A percentile compares a stretch with the other conserved stretches of the same genome.
Evolutionary conservation across 1,140 invertebrate species (phyloP).

Genomic region (Drosophila oshimai): DNA sequence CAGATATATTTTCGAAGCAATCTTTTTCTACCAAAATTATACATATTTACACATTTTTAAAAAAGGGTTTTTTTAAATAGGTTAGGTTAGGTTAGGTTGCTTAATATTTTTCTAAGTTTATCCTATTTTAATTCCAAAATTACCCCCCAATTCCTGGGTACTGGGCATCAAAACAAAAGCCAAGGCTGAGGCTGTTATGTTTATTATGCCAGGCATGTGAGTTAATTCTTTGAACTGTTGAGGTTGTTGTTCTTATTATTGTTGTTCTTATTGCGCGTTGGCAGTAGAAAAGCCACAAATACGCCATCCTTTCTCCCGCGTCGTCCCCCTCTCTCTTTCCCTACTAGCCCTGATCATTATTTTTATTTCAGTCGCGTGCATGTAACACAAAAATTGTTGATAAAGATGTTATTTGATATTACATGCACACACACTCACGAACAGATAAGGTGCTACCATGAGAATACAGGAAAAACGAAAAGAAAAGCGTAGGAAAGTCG

Average conservation of each 20-base stretch:
- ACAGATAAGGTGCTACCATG: constrained; percentile 21
- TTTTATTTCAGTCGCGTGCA: constrained; percentile 70
- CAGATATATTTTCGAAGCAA: too few relatives aligned
- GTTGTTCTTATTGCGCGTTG: not conserved
- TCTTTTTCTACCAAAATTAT: too few relatives aligned
- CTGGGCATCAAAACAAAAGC: constrained; percentile 38
- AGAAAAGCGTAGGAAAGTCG: not conserved
- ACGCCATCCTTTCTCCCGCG: not conserved
- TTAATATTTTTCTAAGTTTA: too few relatives aligned
- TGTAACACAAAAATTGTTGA: constrained; percentile 54
- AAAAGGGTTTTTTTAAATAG: too few relatives aligned
- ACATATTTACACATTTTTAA: too few relatives aligned
- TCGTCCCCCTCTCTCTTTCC: not conserved
- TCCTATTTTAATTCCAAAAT: too few relatives aligned
- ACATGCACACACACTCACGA: not conserved
- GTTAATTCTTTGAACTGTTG: constrained; percentile 69
- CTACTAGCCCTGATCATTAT: constrained; percentile 48
- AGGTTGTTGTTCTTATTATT: constrained; percentile 10
- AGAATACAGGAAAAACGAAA: not conserved
- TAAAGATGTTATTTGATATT: constrained; percentile 45
- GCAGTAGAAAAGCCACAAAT: not conserved
- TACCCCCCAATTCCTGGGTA: not conserved
- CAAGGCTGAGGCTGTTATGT: constrained; percentile 51
- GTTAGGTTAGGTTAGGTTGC: too few relatives aligned
- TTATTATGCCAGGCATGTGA: constrained; percentile 78